Base-by-base conservation (phyloP, 2,113 vertebrate genomes). In the Pardalotus punctatus region DNA sequence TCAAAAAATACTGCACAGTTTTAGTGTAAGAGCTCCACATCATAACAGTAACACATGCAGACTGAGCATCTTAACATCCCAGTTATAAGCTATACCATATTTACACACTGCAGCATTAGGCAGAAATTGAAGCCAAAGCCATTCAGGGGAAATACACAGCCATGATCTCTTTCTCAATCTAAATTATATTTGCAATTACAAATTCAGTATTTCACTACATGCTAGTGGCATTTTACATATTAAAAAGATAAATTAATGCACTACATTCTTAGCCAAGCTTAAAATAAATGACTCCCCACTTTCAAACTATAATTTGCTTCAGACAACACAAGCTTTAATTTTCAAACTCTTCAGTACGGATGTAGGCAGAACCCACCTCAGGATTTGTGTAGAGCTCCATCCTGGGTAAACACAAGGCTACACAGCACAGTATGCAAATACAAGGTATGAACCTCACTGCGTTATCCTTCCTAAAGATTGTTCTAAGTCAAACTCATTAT, bases 221-320 rank as follows among this genome's bases (percentile, higher is more conserved):
- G 1, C 51, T 40, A 65, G 61, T 60, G 38, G 64, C 58, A 62
- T 74, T 94, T 91, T 87, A 72, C 48, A 29, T 56, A 95, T 64
- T 92, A 86, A 81, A 73, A 81, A 36, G 50, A 92, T 73, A 36
- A 95, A 83, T 88, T 86, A 95, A 94, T 38, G 57, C 36, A 67
- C 28, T 60, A 42, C 35, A 83, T 53, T 62, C 53, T 74, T 42
- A 67, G 66, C 35, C 71, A 90, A 95, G 36, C 69, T 72, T 73
- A 93, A 71, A 95, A 76, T 74, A 86, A 92, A 92, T 62, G 14
- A 88, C 60, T 85, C 4, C 11, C 31, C 65, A 40, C 33, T 91
- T 93, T 85, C 54, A 89, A 94, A 61, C 69, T 86, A 10, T 85
- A 91, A 96, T 94, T 96, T 93, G 47, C 57, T 81, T 78, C 77